Conservation (phyloP, 2,888 invertebrate species). For the Philopedon plagiatum region DNA sequence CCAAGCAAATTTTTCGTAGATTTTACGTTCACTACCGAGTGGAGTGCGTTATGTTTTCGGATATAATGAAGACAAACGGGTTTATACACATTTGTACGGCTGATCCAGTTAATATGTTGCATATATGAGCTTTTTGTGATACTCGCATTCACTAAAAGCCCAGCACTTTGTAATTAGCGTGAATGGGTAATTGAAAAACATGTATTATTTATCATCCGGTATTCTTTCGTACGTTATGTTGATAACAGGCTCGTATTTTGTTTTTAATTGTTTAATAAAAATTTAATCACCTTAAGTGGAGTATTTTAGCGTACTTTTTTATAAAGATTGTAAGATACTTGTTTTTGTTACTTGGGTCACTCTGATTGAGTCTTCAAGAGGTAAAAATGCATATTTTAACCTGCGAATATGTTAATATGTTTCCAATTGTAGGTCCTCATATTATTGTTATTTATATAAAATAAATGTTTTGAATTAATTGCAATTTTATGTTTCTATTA, state of each 20-base stretch:
- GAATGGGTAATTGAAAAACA: slow-evolving; percentile 34
- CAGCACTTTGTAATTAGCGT: slow-evolving; percentile 27
- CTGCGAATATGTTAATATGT: too few relatives aligned
- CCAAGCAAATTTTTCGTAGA: slow-evolving; percentile 2
- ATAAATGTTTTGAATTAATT: too few relatives aligned
- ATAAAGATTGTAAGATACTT: too few relatives aligned
- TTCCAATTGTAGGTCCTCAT: too few relatives aligned
- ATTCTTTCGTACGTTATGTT: slow-evolving; percentile 1
- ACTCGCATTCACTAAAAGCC: slow-evolving; percentile 19
- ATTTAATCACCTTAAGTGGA: too few relatives aligned
- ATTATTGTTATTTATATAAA: too few relatives aligned
- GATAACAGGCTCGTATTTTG: slow-evolving; percentile 4
- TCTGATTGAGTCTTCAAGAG: too few relatives aligned
- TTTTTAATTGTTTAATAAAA: too few relatives aligned
- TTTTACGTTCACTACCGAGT: neutral
- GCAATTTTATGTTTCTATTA: too few relatives aligned
- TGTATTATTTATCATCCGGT: slow-evolving; percentile 12
- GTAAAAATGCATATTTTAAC: too few relatives aligned
- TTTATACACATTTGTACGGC: slow-evolving; percentile 7
- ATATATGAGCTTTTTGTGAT: slow-evolving; percentile 25
- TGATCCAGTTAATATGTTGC: slow-evolving; percentile 23
- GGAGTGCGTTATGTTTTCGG: slow-evolving; percentile 14
- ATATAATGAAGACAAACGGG: slow-evolving; percentile 25
- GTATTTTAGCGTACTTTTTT: too few relatives aligned
- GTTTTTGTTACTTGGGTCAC: too few relatives aligned